Percentiles rank a stretch among this genome's conserved stretches.
phyloP scores from a whole-genome alignment of 2,888 invertebrate genomes.

The Polymixis lichenea region DNA sequence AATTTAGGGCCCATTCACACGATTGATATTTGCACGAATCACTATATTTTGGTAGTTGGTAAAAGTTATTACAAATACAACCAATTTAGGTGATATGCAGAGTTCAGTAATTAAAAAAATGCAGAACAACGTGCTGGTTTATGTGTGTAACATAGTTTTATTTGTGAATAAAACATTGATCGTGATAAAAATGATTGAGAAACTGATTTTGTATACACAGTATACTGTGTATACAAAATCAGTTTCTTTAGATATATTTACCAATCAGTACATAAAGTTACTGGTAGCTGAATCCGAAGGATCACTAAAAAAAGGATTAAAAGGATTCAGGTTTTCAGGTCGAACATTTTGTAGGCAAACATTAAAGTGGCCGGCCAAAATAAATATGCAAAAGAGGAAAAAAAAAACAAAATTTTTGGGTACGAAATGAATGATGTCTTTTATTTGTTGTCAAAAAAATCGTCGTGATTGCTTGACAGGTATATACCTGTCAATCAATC shows the following conservation, averaged over 20 bases:
- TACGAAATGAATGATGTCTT: no score
- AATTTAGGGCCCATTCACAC: constrained; percentile 36
- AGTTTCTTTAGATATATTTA: not conserved
- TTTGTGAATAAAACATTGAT: constrained; percentile 2
- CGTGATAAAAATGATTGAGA: not conserved
- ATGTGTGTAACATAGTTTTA: no score
- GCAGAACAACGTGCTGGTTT: not conserved
- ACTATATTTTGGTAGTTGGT: constrained; percentile 34
- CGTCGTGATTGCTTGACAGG: not conserved
- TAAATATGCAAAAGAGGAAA: no score
- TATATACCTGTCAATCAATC: not conserved
- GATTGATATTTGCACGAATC: constrained; percentile 32
- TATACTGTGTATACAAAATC: not conserved
- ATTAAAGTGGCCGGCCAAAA: no score
- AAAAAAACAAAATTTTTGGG: no score
- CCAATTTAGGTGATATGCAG: constrained; percentile 22
- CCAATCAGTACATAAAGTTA: not conserved
- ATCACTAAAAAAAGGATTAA: no score
- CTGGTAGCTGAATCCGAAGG: not conserved
- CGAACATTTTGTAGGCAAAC: no score
- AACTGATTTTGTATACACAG: not conserved
- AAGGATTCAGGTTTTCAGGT: no score
- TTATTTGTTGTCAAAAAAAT: not conserved
- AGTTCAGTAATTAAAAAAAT: constrained; percentile 34
- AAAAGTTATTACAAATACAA: constrained; percentile 19